phyloP scores from a whole-genome alignment of 2,113 vertebrate species.

The Neomonachus schauinslandi region DNA sequence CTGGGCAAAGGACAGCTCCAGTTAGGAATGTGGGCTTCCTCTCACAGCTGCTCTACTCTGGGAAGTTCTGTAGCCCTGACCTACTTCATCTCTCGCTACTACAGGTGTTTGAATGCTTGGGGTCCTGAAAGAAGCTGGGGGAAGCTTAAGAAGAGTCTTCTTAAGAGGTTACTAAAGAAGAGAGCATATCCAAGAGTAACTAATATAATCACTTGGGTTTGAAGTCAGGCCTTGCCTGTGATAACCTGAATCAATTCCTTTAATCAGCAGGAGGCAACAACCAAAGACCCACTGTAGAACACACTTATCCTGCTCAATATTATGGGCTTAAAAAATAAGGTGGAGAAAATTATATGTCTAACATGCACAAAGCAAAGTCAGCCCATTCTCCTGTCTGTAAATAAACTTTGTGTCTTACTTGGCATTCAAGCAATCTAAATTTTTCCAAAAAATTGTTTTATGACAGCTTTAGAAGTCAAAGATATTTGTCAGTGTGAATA shows the following conservation, averaged over 20 bases:
- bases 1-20: conserved; percentile 81
- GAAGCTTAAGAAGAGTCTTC: background rate
- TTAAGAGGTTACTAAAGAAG: background rate
- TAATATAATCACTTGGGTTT: conserved; percentile 17
- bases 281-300: conserved; percentile 29
- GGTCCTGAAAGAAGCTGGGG: conserved; percentile 12
- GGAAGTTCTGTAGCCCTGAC: background rate
- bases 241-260: conserved; percentile 28
- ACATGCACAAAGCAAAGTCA: conserved; percentile 22
- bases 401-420: background rate
- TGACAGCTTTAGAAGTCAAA: background rate
- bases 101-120: background rate
- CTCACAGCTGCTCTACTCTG: background rate
- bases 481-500: background rate
- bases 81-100: background rate
- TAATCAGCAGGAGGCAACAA: conserved; percentile 37
- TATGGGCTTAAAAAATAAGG: conserved; percentile 22
- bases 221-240: background rate
- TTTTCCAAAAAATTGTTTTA: conserved; percentile 47
- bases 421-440: conserved; percentile 21
- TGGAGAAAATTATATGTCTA: conserved; percentile 42
- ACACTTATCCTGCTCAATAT: conserved; percentile 30
- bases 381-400: background rate
- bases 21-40: conserved; percentile 53
- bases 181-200: background rate